These are phyloP conservation scores for Tauraco hartlaubi DNA, from an alignment of 2,797 vertebrate genomes.

Conservation along the genomic window DNA sequence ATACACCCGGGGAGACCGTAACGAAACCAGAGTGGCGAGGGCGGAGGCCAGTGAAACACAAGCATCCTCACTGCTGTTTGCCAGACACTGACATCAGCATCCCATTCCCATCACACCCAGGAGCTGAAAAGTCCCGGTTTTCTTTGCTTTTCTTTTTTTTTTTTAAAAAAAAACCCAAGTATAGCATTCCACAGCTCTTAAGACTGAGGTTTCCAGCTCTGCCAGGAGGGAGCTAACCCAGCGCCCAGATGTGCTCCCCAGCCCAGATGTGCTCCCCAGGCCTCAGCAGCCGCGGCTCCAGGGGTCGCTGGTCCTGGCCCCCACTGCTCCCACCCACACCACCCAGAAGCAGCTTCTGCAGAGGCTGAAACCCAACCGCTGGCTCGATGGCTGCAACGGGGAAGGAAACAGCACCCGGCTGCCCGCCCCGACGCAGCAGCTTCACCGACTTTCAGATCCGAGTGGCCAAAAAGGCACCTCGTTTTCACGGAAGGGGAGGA, in stretches of 20 bases:
- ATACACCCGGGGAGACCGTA: neutral
- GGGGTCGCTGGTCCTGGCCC: neutral
- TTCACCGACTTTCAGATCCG: neutral
- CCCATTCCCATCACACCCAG: neutral
- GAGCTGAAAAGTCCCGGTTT: neutral
- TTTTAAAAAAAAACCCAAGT: too few relatives aligned
- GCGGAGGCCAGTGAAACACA: neutral
- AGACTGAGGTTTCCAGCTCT: neutral
- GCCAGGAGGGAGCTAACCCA: neutral
- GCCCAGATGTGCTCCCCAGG: neutral
- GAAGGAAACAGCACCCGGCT: neutral
- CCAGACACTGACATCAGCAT: neutral
- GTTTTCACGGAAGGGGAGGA: fast-evolving
- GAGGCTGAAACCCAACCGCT: neutral
- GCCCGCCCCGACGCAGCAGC: neutral
- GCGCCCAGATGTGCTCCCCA: neutral
- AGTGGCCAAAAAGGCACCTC: neutral
- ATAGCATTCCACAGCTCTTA: too few relatives aligned
- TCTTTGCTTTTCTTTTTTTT: neutral
- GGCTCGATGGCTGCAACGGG: neutral
- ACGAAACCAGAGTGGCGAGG: fast-evolving
- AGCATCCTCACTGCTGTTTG: neutral
- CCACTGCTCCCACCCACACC: neutral
- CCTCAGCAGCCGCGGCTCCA: neutral
- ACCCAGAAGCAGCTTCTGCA: neutral